Percentiles rank a stretch among this genome's conserved stretches.
Conservation (phyloP, 2,113 vertebrate genomes). For the Rhabdomys dilectus region DNA sequence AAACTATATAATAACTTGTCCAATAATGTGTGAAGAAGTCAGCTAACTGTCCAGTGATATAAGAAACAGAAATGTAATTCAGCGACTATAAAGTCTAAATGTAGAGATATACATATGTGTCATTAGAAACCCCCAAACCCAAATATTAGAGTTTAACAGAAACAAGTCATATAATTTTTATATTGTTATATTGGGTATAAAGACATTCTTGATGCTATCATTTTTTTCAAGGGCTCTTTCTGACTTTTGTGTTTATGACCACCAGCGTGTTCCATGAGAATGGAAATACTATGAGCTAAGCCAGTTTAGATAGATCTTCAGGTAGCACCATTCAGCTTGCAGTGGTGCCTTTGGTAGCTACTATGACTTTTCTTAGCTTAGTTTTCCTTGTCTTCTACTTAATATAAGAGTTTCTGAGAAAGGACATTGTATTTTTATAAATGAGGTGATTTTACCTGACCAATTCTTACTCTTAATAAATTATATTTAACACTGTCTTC, state of each 20-base stretch:
- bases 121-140: not conserved
- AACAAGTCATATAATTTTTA: not conserved
- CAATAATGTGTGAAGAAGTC: not conserved
- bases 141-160: not conserved
- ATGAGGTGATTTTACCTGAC: not conserved
- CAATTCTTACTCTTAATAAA: not conserved
- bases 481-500: not conserved
- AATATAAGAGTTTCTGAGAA: not conserved
- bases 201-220: not conserved
- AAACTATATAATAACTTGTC: not conserved
- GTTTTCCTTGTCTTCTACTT: not conserved
- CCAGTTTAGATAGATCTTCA: not conserved
- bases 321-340: not conserved
- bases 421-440: not conserved
- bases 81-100: not conserved
- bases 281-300: too few relatives aligned
- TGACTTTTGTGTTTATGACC: not conserved
- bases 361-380: not conserved
- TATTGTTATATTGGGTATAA: not conserved
- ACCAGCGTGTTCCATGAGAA: not conserved
- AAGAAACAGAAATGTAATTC: not conserved
- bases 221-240: too few relatives aligned
- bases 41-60: not conserved
- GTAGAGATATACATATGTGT: not conserved
- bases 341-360: not conserved